These are phyloP conservation scores for Sebastiscus albofasciatus DNA, from an alignment of 2,797 vertebrate species.

Conservation along the genomic window DNA sequence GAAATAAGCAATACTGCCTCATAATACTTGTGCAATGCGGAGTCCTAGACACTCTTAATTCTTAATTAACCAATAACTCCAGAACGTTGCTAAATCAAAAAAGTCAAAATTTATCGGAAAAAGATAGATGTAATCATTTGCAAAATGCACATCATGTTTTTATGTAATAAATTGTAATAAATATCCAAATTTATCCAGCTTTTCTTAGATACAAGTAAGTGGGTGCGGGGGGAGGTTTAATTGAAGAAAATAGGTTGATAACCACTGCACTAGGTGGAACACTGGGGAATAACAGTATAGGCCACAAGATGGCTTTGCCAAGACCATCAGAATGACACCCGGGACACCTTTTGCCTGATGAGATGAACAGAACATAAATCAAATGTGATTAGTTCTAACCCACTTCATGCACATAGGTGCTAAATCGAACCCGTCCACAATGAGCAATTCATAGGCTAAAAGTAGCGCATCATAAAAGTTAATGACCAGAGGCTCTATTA, in stretches of 20 bases:
- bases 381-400: background rate
- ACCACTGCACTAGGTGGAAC: background rate
- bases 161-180: too few species aligned
- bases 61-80: too few species aligned
- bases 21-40: too few species aligned
- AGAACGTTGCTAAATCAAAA: too few species aligned
- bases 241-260: too few species aligned
- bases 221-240: rapidly evolving
- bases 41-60: too few species aligned
- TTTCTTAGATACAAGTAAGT: too few species aligned
- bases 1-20: too few species aligned
- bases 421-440: background rate
- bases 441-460: background rate
- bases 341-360: background rate
- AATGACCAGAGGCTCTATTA: background rate
- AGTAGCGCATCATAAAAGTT: background rate
- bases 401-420: background rate
- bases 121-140: too few species aligned
- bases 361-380: background rate
- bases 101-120: too few species aligned
- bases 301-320: background rate
- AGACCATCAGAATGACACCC: background rate
- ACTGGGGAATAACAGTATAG: background rate
- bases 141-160: too few species aligned
- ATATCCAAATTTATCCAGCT: too few species aligned